A percentile compares a stretch with the other conserved stretches of the same genome.
phyloP scores from a whole-genome alignment of 1,140 invertebrate genomes.

The Leptinotarsa texana region DNA sequence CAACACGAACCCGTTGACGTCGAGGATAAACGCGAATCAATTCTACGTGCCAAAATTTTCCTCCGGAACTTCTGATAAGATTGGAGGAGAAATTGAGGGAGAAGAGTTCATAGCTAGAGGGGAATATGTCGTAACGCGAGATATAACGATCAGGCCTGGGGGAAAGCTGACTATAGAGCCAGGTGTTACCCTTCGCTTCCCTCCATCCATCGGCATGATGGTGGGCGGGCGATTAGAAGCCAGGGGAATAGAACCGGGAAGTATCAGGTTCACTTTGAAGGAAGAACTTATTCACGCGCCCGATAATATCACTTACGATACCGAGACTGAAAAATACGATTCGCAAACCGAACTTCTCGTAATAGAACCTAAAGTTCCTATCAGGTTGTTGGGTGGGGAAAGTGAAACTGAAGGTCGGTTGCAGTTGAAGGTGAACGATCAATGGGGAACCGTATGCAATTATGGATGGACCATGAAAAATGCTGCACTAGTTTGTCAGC shows the following conservation, averaged over 20 bases:
- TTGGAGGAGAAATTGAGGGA: slow-evolving; percentile 90
- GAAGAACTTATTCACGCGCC: slow-evolving; percentile 69
- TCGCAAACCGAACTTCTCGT: slow-evolving; percentile 60
- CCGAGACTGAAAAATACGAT: slow-evolving; percentile 57
- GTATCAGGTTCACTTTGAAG: slow-evolving; percentile 77
- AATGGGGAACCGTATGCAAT: slow-evolving; percentile 97
- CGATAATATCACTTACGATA: slow-evolving; percentile 66
- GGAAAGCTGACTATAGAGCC: slow-evolving; percentile 84
- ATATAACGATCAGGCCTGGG: slow-evolving; percentile 88
- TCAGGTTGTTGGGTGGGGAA: slow-evolving; percentile 76
- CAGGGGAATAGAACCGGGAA: slow-evolving; percentile 73
- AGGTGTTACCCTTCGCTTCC: slow-evolving; percentile 84
- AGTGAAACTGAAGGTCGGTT: slow-evolving; percentile 77
- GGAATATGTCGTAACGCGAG: slow-evolving; percentile 84
- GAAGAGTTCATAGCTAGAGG: slow-evolving; percentile 75
- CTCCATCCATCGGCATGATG: slow-evolving; percentile 94
- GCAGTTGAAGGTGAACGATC: slow-evolving; percentile 77
- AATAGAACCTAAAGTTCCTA: slow-evolving; percentile 63
- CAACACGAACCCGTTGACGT: slow-evolving; percentile 79
- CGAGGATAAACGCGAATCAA: slow-evolving; percentile 71
- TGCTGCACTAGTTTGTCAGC: slow-evolving; percentile 92
- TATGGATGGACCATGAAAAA: slow-evolving; percentile 93
- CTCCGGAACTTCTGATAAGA: slow-evolving; percentile 65
- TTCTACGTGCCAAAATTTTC: slow-evolving; percentile 79
- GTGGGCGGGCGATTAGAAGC: slow-evolving; percentile 89